Evolutionary conservation across 2,797 vertebrate genomes (phyloP).

Genomic region (Poecile montanus): DNA sequence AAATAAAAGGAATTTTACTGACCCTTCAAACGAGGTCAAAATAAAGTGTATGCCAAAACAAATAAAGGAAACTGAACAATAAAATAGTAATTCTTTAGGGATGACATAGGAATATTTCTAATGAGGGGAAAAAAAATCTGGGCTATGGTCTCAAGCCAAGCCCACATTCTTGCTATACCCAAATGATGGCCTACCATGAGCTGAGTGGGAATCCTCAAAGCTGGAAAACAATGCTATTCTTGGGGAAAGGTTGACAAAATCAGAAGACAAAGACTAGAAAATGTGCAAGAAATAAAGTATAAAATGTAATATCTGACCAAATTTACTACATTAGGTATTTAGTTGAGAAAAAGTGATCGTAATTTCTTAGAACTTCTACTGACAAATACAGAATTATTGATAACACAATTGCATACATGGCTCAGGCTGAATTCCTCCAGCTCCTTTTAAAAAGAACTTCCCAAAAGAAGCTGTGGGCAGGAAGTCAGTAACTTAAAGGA

Average conservation of each 20-base stretch:
- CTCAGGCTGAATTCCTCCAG: background rate
- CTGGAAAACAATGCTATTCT: background rate
- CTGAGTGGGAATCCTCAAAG: background rate
- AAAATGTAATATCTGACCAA: background rate
- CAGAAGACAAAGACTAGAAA: background rate
- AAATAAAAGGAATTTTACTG: conserved; percentile 5
- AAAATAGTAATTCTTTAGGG: background rate
- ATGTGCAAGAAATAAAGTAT: background rate
- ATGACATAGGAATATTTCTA: background rate
- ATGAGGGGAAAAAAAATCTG: fast-evolving
- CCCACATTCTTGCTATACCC: background rate
- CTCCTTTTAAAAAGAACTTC: background rate
- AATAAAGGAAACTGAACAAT: background rate
- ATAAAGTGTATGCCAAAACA: background rate
- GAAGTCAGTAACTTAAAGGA: background rate
- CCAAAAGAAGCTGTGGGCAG: background rate
- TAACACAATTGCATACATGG: background rate
- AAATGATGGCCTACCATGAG: background rate
- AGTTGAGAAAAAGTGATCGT: background rate
- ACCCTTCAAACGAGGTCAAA: conserved; percentile 35
- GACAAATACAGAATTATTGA: background rate
- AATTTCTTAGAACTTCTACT: background rate
- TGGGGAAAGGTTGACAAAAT: background rate
- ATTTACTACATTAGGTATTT: background rate
- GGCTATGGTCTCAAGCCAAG: background rate